Percentiles rank a stretch among this genome's conserved stretches.
phyloP scores from a whole-genome alignment of 2,797 vertebrate species.

The Peromyscus melanophrys region DNA sequence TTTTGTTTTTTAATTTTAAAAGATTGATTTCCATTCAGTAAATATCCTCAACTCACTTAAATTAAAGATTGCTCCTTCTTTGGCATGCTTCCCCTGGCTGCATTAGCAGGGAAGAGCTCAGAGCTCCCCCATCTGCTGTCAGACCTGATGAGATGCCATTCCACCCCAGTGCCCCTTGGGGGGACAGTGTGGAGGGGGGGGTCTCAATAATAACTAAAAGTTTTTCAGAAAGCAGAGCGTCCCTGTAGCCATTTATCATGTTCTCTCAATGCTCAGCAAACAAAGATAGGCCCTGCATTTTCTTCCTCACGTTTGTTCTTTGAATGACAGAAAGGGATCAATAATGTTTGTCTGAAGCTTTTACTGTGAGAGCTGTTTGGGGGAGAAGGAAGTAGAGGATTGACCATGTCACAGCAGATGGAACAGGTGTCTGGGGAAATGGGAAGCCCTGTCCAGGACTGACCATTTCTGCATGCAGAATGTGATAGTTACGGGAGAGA shows the following conservation, averaged over 20 bases:
- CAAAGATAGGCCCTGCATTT: neutral
- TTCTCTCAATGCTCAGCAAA: constrained; percentile 22
- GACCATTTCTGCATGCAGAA: neutral
- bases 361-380: constrained; percentile 13
- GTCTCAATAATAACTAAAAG: constrained; percentile 52
- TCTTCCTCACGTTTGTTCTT: neutral
- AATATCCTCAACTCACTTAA: constrained; percentile 67
- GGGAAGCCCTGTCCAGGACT: neutral
- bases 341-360: constrained; percentile 52
- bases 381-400: neutral
- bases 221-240: constrained; percentile 39
- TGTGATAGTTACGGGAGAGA: neutral
- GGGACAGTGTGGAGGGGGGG: neutral
- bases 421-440: constrained; percentile 23
- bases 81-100: constrained; percentile 68
- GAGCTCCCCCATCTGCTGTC: constrained; percentile 18
- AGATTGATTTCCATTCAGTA: constrained; percentile 66
- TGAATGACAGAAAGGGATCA: constrained; percentile 42
- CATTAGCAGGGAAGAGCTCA: constrained; percentile 59
- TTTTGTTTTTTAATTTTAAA: constrained; percentile 61
- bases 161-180: neutral
- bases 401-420: neutral
- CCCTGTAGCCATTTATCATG: constrained; percentile 56
- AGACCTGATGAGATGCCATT: constrained; percentile 37
- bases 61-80: constrained; percentile 60